Evolutionary conservation across 2,113 vertebrate genomes (phyloP).

Genomic region (Rhipidura dahli): DNA sequence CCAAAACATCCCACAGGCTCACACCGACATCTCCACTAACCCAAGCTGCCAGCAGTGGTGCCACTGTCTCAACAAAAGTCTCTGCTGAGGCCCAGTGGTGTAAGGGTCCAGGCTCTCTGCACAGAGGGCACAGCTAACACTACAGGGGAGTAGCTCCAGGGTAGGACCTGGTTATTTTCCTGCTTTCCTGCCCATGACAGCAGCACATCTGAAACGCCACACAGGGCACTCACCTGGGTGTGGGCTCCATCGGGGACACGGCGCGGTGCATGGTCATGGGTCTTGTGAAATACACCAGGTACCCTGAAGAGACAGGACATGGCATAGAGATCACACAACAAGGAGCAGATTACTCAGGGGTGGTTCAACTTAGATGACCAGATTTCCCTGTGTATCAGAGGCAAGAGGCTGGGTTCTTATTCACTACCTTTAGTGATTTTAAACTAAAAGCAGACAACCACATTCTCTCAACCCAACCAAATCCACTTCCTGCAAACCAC

Average conservation of each 20-base stretch:
- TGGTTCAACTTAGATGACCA: background rate
- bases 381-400: background rate
- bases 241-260: slow-evolving; percentile 89
- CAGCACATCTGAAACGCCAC: rapidly evolving
- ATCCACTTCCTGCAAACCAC: background rate
- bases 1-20: background rate
- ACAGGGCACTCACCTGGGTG: slow-evolving; percentile 80
- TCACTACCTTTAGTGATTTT: background rate
- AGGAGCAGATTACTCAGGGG: background rate
- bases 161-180: background rate
- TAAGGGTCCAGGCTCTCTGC: background rate
- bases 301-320: slow-evolving; percentile 72
- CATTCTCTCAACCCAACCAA: background rate
- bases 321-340: background rate
- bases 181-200: background rate
- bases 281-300: slow-evolving; percentile 94
- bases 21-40: background rate
- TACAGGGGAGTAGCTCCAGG: background rate
- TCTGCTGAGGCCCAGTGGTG: background rate
- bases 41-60: background rate
- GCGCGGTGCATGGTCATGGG: slow-evolving; percentile 95
- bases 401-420: background rate
- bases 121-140: background rate
- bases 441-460: background rate
- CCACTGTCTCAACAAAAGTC: background rate